Evolutionary conservation across 1,140 invertebrate genomes (phyloP), one percentile per base, ranked within the genome.

Genomic region (Drosophila orosa): DNA sequence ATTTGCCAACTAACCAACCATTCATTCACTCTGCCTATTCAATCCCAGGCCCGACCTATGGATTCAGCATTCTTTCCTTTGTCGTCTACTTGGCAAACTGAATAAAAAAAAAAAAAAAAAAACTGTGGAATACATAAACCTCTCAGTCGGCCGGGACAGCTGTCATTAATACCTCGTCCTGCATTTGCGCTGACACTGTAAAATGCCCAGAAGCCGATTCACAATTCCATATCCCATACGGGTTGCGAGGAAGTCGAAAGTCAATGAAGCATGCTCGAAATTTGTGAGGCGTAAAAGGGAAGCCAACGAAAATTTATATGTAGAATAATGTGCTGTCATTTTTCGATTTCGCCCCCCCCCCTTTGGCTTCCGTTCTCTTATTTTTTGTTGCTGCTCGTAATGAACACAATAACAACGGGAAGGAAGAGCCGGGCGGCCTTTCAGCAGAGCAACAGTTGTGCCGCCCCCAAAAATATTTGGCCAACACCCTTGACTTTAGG

Each of bases 191-290:
- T 85, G 76, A 84, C 78, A 69, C 44, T 73, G 72, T 80, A 68
- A 85, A 84, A 78, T 58, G 71, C 52, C 63, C 78, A 66, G 67
- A 78, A 60, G 63, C 40, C 78, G 22, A 52, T 71, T 66, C 55
- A 54, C 9, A 37, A 50, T 50, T 56, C 13, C 37, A 55, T 35
- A 66, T 40, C 48, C 31, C 29, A 72, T 45, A 65, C 44, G 58
- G 45, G 59, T 60, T 33, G 42, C 48, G 63, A 62, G 45, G 52
- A 78, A 78, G 73, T 90, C 66, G 42, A 82, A 89, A 87, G 47
- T 89, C 83, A 89, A 80, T 84, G 83, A 87, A 89, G 80, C 84
- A 84, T 84, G 85, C 50, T 67, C 52, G 73, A 74, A 84, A 74
- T 78, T 80, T 77, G 44, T 78, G 80, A 87, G 76, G 80, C 83